phyloP scores from a whole-genome alignment of 2,888 invertebrate species.

The Macrophya alboannulata region DNA sequence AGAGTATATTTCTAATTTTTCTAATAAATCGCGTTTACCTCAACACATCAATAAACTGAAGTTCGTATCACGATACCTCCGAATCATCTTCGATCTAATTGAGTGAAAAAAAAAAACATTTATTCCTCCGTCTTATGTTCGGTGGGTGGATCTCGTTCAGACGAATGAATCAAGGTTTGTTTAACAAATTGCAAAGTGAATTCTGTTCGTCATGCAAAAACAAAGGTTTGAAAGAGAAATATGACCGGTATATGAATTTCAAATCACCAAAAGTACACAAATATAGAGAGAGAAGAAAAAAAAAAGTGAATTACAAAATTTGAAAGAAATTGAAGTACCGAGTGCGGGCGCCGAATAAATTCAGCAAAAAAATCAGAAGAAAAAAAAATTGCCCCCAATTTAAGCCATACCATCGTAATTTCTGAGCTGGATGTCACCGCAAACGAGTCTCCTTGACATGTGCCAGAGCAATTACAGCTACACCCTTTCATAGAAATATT shows the following conservation, averaged over 20 bases:
- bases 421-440: not conserved
- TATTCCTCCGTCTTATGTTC: not conserved
- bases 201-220: no score
- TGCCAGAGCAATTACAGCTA: not conserved
- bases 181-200: not conserved
- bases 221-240: not conserved
- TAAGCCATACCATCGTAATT: not conserved
- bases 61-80: not conserved
- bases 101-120: not conserved
- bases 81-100: not conserved
- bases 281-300: not conserved
- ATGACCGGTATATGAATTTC: not conserved
- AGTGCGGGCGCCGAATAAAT: not conserved
- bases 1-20: not conserved
- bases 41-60: not conserved
- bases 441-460: not conserved
- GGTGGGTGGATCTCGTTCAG: not conserved
- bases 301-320: not conserved
- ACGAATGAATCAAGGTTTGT: not conserved
- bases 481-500: not conserved
- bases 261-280: not conserved
- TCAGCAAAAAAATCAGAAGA: not conserved
- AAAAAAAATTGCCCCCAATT: not conserved
- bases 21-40: no score
- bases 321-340: not conserved